These are phyloP conservation scores for Streptopelia turtur DNA, from an alignment of 2,797 vertebrate species.

Conservation along the genomic window DNA sequence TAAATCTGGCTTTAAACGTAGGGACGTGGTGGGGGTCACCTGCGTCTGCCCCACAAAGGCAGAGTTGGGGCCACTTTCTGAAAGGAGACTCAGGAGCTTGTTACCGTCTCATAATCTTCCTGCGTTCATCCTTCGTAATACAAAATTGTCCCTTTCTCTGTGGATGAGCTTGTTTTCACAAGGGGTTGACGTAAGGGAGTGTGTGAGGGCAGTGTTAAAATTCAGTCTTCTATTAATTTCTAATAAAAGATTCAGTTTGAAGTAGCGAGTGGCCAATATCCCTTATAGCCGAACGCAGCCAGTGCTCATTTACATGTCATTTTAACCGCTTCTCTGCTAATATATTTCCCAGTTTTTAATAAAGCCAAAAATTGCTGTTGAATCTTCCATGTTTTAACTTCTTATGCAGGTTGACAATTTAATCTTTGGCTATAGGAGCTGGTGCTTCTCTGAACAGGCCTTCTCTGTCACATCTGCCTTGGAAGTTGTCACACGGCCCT, in stretches of 20 bases:
- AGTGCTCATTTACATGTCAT: not conserved
- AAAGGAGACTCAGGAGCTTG: not conserved
- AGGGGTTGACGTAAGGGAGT: not conserved
- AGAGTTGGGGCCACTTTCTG: no score
- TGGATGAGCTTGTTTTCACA: not conserved
- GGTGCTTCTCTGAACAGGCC: not conserved
- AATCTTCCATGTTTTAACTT: not conserved
- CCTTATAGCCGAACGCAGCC: not conserved
- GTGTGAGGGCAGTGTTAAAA: not conserved
- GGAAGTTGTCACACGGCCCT: not conserved
- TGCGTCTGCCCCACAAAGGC: accelerated
- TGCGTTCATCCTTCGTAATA: not conserved
- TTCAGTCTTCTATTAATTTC: not conserved
- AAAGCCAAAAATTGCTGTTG: not conserved
- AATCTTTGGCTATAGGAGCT: not conserved
- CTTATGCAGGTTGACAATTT: not conserved
- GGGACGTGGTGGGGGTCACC: accelerated
- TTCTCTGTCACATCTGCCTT: not conserved
- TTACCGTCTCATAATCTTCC: not conserved
- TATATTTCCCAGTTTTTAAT: not conserved
- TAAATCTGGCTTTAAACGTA: not conserved
- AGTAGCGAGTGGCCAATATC: not conserved
- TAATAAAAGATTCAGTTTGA: not conserved
- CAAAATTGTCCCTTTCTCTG: not conserved
- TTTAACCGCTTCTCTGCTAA: not conserved